These are phyloP conservation scores for Delphinus delphis DNA, from an alignment of 2,113 vertebrate species.

Conservation along the genomic window DNA sequence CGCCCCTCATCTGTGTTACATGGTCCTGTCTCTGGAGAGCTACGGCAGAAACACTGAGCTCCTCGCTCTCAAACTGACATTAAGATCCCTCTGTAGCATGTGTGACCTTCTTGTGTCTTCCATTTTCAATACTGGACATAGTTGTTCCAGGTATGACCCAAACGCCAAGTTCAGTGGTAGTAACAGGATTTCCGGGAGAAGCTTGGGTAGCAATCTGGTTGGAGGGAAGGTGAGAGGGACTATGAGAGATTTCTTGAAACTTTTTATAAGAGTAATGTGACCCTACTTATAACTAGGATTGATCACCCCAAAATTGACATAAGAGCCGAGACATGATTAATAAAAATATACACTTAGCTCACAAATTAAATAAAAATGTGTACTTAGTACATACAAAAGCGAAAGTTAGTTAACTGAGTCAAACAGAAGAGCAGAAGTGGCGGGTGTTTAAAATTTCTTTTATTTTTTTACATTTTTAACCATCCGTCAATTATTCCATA, in stretches of 20 bases:
- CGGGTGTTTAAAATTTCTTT: background rate
- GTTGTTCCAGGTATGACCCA: background rate
- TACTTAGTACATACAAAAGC: background rate
- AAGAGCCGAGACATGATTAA: background rate
- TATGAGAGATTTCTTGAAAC: background rate
- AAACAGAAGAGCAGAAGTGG: background rate
- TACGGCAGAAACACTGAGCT: background rate
- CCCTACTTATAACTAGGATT: background rate
- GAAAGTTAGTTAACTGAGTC: background rate
- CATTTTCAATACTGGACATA: background rate
- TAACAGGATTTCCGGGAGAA: background rate
- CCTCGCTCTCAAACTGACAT: background rate
- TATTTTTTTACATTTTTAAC: background rate
- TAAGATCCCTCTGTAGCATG: background rate
- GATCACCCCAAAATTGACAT: background rate
- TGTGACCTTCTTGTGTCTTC: background rate
- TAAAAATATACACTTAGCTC: background rate
- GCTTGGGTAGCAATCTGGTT: background rate
- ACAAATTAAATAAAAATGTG: background rate
- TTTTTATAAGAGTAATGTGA: background rate
- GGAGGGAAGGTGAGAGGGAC: background rate
- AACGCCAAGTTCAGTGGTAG: background rate
- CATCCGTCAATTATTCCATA: background rate
- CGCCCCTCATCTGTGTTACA: background rate
- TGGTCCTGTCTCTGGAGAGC: background rate